Evolutionary conservation across 2,113 vertebrate genomes (phyloP), one percentile per base, ranked within the genome.

Genomic region (Cephalopholis sonnerati): DNA sequence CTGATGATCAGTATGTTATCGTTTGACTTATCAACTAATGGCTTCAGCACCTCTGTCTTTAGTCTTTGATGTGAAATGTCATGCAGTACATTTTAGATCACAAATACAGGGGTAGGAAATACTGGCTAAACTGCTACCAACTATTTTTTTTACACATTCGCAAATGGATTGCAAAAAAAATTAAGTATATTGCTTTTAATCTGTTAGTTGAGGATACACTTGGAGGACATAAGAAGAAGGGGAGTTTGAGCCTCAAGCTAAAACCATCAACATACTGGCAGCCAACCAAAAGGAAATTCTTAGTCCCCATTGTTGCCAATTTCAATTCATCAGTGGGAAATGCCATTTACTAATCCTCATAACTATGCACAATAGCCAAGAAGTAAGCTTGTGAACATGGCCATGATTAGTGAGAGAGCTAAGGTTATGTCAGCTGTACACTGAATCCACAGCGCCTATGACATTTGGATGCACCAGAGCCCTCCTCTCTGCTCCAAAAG

Each of bases 251-350:
- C 67, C 13, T 22, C 1, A 10, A 64, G 82, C 61, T 81, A 54
- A 85, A 84, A 50, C 70, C 54, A 58, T 75, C 81, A 68, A 73
- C 80, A 80, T 27, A 12, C 50, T 91, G 90, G 91, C 90, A 65
- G 82, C 41, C 36, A 0, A 75, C 85, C 87, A 87, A 84, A 72
- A 83, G 77, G 87, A 91, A 92, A 91, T 87, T 89, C 92, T 89
- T 84, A 0, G 62, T 77, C 74, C 41, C 85, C 16, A 64, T 82
- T 89, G 84, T 81, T 83, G 86, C 81, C 79, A 78, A 86, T 82
- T 86, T 84, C 57, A 82, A 84, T 90, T 81, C 73, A 86, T 82
- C 77, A 70, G 76, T 5, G 74, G 91, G 91, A 93, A 92, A 93
- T 79, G 84, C 81, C 55, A 57, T 82, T 74, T 59, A 70, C 72